Conservation (phyloP, 2,888 invertebrate genomes). For the Drosophila incognita region DNA sequence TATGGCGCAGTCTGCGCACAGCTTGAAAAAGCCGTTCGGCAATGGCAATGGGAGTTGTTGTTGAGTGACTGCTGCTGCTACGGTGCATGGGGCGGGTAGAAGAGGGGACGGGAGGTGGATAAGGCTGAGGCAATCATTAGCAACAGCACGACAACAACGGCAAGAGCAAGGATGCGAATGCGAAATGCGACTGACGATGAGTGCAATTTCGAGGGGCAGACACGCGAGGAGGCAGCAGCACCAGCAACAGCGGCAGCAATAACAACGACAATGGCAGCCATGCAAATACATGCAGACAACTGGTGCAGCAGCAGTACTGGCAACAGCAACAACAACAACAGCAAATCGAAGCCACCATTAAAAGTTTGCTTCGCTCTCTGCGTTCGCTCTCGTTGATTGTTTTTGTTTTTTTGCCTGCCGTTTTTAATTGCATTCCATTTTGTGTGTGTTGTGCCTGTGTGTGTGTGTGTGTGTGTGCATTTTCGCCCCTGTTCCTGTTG, state of each 20-base stretch:
- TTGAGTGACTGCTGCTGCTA: constrained; percentile 29
- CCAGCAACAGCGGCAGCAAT: constrained; percentile 32
- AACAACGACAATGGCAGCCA: constrained; percentile 60
- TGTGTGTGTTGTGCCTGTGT: constrained; percentile 33
- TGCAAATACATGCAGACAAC: constrained; percentile 72
- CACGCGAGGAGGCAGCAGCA: constrained; percentile 3
- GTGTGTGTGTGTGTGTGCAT: constrained; percentile 40
- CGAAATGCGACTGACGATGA: constrained; percentile 54
- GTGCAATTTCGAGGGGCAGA: constrained; percentile 46
- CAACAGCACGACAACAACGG: constrained; percentile 60
- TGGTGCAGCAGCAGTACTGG: constrained; percentile 46
- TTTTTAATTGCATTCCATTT: constrained; percentile 80
- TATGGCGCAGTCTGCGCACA: constrained; percentile 77
- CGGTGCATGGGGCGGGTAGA: not conserved
- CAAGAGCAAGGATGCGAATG: constrained; percentile 45
- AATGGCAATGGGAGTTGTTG: constrained; percentile 46
- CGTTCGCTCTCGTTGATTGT: constrained; percentile 33
- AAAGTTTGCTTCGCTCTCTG: constrained; percentile 55
- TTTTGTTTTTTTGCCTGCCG: constrained; percentile 76
- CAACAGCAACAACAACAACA: constrained; percentile 32
- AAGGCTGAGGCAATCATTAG: constrained; percentile 76
- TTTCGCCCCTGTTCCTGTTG: constrained; percentile 51
- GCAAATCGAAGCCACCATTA: constrained; percentile 80
- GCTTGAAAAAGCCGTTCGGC: constrained; percentile 57
- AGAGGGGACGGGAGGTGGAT: not conserved